Evolutionary conservation across 1,140 invertebrate genomes (phyloP).

Genomic region (Phymastichus coffea): DNA sequence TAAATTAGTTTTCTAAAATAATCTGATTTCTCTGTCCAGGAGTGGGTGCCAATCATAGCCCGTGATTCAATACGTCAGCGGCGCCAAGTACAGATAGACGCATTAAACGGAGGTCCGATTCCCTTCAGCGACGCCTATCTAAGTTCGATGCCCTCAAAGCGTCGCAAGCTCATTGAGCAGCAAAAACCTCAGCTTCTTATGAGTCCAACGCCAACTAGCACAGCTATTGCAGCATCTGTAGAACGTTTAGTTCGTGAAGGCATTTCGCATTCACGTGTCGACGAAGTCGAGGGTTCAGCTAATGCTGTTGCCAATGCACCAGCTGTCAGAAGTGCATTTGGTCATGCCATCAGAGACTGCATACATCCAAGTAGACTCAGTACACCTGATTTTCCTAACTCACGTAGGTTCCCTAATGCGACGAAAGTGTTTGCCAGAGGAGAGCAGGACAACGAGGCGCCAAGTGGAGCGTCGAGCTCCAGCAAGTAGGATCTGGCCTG

Average conservation of each 20-base stretch:
- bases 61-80: slow-evolving; percentile 69
- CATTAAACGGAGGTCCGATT: slow-evolving; percentile 45
- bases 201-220: slow-evolving; percentile 42
- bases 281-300: slow-evolving; percentile 50
- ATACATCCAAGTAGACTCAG: slow-evolving; percentile 43
- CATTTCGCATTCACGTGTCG: slow-evolving; percentile 44
- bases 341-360: slow-evolving; percentile 51
- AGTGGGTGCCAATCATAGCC: slow-evolving; percentile 82
- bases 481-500: slow-evolving; percentile 17
- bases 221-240: slow-evolving; percentile 45
- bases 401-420: slow-evolving; percentile 51
- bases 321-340: slow-evolving; percentile 50
- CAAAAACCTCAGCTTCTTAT: slow-evolving; percentile 50
- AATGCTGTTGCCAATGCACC: slow-evolving; percentile 48
- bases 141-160: slow-evolving; percentile 76
- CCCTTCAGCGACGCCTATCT: slow-evolving; percentile 83
- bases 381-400: slow-evolving; percentile 49
- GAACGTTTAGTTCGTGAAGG: slow-evolving; percentile 51
- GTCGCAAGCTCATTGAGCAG: slow-evolving; percentile 69
- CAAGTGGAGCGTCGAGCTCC: slow-evolving; percentile 1
- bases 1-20: neutral
- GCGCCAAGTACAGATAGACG: slow-evolving; percentile 51
- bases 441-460: slow-evolving; percentile 32
- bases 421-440: slow-evolving; percentile 49
- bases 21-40: slow-evolving; percentile 50